Conservation (phyloP, 2,113 vertebrate species). For the Rhizomys pruinosus region DNA sequence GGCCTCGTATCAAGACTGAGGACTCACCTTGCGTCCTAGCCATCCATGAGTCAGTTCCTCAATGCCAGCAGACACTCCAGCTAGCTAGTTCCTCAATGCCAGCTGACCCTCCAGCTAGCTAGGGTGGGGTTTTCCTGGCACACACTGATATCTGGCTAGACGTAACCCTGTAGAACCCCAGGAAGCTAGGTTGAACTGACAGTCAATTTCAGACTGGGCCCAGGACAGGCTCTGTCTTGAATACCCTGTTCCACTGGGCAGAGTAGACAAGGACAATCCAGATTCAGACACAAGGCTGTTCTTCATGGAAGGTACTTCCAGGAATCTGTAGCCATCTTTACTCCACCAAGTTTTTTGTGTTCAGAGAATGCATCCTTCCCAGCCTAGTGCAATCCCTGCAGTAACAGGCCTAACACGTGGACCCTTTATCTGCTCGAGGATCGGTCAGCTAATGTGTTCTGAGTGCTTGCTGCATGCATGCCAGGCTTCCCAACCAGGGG, state of each 20-base stretch:
- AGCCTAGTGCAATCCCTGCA: not conserved
- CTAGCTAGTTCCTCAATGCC: no score
- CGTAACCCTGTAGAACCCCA: not conserved
- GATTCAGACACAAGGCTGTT: not conserved
- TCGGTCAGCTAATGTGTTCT: not conserved
- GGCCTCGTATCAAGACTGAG: no score
- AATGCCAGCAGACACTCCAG: accelerated
- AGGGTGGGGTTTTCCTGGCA: no score
- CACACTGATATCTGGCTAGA: not conserved
- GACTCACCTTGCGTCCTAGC: no score
- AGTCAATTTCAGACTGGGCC: accelerated
- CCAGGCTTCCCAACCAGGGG: no score
- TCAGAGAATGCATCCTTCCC: not conserved
- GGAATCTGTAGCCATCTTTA: no score
- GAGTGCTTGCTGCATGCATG: accelerated
- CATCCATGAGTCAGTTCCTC: no score
- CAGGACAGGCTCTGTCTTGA: no score
- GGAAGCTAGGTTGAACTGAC: not conserved
- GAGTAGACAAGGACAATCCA: not conserved
- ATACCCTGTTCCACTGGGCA: accelerated
- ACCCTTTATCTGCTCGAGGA: not conserved
- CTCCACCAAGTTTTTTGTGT: not conserved
- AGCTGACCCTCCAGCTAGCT: not conserved
- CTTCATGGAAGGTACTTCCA: not conserved
- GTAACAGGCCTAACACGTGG: accelerated